phyloP scores from a whole-genome alignment of 2,113 vertebrate species.

The Psephotus haematonotus region DNA sequence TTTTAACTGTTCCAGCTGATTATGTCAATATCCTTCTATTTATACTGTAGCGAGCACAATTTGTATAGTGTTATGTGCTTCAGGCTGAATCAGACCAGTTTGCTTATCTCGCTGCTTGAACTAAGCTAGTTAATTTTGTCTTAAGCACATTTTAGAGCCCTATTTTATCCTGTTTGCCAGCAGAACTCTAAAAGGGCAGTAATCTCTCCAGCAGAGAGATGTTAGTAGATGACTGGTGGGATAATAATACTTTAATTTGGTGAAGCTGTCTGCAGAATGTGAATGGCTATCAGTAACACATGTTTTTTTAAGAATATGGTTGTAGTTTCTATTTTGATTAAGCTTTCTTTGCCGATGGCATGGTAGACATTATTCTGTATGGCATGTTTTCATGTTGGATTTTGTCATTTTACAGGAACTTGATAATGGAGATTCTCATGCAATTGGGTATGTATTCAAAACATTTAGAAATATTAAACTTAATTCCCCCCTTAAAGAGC shows the following conservation, averaged over 20 bases:
- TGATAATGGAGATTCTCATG: conserved; percentile 47
- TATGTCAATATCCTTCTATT: not conserved
- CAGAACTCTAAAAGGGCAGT: not conserved
- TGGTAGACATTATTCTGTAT: not conserved
- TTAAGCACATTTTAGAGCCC: conserved; percentile 9
- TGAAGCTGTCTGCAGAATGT: not conserved
- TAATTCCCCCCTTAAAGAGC: not conserved
- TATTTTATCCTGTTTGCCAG: not conserved
- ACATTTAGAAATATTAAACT: not conserved
- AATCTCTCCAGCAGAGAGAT: not conserved
- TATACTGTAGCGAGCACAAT: not conserved
- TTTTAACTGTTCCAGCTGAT: not conserved
- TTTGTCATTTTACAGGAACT: conserved; percentile 68
- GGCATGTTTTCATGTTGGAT: not conserved
- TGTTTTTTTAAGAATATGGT: not conserved
- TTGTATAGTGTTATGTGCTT: not conserved
- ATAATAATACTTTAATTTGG: not conserved
- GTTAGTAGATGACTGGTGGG: not conserved
- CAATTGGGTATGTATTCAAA: conserved; percentile 68
- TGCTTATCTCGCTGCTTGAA: not conserved
- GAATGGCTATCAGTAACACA: not conserved
- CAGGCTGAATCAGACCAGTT: not conserved
- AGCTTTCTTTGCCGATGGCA: not conserved
- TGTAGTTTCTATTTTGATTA: not conserved
- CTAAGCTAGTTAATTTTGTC: conserved; percentile 32